A percentile compares a stretch with the other conserved stretches of the same genome.
Conservation (phyloP, 2,113 vertebrate genomes). For the Glaucomys volans region DNA sequence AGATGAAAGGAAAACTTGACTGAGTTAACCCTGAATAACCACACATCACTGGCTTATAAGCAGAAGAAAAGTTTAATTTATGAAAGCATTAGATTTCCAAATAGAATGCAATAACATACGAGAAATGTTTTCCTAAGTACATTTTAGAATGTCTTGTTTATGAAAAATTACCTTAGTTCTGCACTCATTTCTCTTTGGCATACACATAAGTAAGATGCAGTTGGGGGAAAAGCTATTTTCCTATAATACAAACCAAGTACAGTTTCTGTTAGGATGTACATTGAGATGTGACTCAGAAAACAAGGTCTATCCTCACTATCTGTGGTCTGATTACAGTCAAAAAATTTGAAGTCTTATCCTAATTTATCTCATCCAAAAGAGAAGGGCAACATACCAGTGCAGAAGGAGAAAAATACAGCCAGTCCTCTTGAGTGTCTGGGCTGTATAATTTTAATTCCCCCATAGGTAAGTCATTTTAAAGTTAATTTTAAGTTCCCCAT, state of each 20-base stretch:
- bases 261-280: background rate
- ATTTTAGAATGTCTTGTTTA: background rate
- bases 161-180: background rate
- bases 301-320: background rate
- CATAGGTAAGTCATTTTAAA: background rate
- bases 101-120: background rate
- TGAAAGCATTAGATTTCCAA: slow-evolving; percentile 44
- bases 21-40: slow-evolving; percentile 56
- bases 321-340: background rate
- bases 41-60: background rate
- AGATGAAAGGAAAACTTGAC: slow-evolving; percentile 33
- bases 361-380: background rate
- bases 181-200: background rate
- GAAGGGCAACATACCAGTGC: background rate
- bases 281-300: background rate
- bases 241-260: background rate
- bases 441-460: background rate
- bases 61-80: slow-evolving; percentile 42
- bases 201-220: background rate
- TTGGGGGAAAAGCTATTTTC: background rate
- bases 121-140: slow-evolving; percentile 25
- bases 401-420: background rate
- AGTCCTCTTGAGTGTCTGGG: too few relatives aligned
- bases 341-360: background rate
- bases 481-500: background rate